A percentile compares a stretch with the other conserved stretches of the same genome.
Evolutionary conservation across 2,113 vertebrate species (phyloP).

Genomic region (Serilophus lunatus): DNA sequence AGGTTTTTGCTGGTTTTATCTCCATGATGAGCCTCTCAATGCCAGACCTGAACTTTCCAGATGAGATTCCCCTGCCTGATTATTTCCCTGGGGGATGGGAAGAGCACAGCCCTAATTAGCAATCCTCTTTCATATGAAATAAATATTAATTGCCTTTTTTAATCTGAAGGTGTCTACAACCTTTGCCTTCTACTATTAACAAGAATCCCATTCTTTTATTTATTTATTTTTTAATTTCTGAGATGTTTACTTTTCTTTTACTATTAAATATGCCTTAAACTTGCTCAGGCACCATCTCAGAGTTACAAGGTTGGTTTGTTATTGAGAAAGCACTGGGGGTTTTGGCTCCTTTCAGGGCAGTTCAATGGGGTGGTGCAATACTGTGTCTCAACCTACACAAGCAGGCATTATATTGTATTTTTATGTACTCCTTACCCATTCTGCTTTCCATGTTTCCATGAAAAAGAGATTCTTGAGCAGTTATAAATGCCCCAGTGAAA

Average conservation of each 20-base stretch:
- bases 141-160: slow-evolving; percentile 65
- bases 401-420: neutral
- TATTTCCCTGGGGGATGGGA: slow-evolving; percentile 51
- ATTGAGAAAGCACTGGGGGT: neutral
- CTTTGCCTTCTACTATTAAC: neutral
- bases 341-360: neutral
- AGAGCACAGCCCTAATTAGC: slow-evolving; percentile 54
- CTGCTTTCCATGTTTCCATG: neutral
- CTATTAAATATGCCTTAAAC: neutral
- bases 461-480: neutral
- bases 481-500: neutral
- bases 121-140: slow-evolving; percentile 47
- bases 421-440: neutral
- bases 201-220: neutral
- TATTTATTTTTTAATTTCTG: neutral
- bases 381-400: neutral
- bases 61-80: slow-evolving; percentile 51
- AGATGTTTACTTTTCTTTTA: neutral
- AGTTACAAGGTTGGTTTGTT: neutral
- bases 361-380: neutral
- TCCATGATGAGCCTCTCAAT: slow-evolving; percentile 29
- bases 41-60: slow-evolving; percentile 48
- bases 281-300: neutral
- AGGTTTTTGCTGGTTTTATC: slow-evolving; percentile 4
- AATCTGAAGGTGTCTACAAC: slow-evolving; percentile 33